Base-by-base conservation (phyloP, 2,888 invertebrate genomes). In the Plagodis dolabraria region DNA sequence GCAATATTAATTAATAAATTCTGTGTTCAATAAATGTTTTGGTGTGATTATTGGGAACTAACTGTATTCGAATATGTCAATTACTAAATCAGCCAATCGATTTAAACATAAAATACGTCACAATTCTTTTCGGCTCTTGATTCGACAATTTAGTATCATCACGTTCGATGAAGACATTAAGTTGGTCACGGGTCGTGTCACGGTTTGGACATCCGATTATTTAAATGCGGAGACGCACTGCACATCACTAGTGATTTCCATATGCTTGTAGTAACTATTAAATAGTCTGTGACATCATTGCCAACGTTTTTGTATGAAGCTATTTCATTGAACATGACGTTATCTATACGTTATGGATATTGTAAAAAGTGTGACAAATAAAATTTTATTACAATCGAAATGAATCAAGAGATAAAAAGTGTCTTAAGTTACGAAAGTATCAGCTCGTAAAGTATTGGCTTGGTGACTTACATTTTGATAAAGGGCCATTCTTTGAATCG, bases 351-450 rank as follows among this genome's bases (percentile, higher is more conserved):
- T 72, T 77, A 79, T 70, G 75, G 76, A 76, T 79, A 78, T 74
- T 71, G 72, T 75, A 75, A 76, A 80, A 82, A 79, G 79, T 76
- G 76, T 76, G 69, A 71, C 76, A 72, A 52, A 74, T 82, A 79
- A 81, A 82, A 79, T 79, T 81, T 80, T 83, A 83, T 79, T 79
- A 76, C 67, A 62, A 55, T 70, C 65, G 40, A 70, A 70, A 75
- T 77, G 74, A 56, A 61, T 61, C 60, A 74, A 69, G 64, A 69
- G 77, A 80, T 79, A 77, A 75, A 65, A 65, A 62, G 56, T 65
- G 68, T 72, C 70, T 69, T 54, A 66, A 72, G 66, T 74, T 71
- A 71, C 67, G 68, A 68, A 72, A 75, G 61, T 73, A 61, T 60
- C 48, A 45, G 46, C 53, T 61, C 60, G 56, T 61, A 63, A 63